A percentile compares a stretch with the other conserved stretches of the same genome.
Evolutionary conservation across 1,140 invertebrate genomes (phyloP).

Genomic region (Liolophura sinensis): DNA sequence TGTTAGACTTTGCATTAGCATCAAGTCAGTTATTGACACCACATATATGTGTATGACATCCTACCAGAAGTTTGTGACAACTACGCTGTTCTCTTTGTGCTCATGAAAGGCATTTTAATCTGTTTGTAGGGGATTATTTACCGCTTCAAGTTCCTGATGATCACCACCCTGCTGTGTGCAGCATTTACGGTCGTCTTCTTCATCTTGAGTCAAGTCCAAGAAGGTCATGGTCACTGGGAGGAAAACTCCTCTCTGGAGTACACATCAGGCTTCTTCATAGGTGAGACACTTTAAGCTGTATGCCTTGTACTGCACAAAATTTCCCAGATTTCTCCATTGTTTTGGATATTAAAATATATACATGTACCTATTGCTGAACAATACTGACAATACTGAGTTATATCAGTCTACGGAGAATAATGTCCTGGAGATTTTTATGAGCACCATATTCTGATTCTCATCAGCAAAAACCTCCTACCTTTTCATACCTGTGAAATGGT

Average conservation of each 20-base stretch:
- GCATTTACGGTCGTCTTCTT: constrained; percentile 93
- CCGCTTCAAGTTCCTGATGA: constrained; percentile 97
- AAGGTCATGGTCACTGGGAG: constrained; percentile 96
- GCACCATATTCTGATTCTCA: neutral
- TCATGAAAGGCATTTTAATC: constrained; percentile 3
- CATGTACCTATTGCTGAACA: too few species aligned
- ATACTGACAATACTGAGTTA: too few species aligned
- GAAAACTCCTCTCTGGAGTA: constrained; percentile 82
- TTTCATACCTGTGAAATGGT: neutral
- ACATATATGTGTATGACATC: too few species aligned
- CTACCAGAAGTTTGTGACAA: too few species aligned
- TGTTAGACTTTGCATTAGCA: too few species aligned
- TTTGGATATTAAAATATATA: neutral
- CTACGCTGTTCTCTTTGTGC: too few species aligned
- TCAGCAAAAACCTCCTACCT: neutral
- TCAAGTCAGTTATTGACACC: too few species aligned
- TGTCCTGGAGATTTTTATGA: too few species aligned
- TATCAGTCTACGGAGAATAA: neutral
- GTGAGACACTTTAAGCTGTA: constrained; percentile 50
- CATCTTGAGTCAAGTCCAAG: constrained; percentile 87
- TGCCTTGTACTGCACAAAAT: neutral
- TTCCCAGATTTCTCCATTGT: neutral
- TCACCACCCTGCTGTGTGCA: constrained; percentile 91
- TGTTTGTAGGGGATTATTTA: constrained; percentile 83
- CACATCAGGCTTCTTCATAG: constrained; percentile 95